Evolutionary conservation across 2,797 vertebrate species (phyloP).

Genomic region (Bradypodion ventrale): DNA sequence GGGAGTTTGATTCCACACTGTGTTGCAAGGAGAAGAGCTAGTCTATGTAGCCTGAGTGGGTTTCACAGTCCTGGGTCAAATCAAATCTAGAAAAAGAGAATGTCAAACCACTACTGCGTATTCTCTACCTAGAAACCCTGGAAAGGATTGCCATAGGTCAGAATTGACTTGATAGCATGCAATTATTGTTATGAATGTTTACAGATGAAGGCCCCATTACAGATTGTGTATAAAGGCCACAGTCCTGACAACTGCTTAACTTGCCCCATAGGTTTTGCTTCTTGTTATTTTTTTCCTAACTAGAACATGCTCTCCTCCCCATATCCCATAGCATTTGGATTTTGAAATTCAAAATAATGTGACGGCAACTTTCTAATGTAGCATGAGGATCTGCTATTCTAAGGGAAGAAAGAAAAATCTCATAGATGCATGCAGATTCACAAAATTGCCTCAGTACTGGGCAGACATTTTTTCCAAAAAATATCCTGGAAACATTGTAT

Average conservation of each 20-base stretch:
- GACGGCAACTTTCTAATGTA: neutral
- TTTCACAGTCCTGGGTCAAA: too few species aligned
- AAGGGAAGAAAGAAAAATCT: neutral
- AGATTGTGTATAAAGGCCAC: neutral
- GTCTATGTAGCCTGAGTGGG: too few species aligned
- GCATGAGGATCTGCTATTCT: neutral
- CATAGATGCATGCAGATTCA: neutral
- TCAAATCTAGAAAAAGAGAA: too few species aligned
- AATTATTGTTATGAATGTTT: too few species aligned
- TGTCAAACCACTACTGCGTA: too few species aligned
- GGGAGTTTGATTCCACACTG: too few species aligned
- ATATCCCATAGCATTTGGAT: neutral
- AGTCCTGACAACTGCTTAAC: neutral
- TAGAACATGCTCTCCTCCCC: neutral
- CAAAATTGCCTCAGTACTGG: neutral
- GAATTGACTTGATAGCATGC: too few species aligned
- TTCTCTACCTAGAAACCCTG: too few species aligned
- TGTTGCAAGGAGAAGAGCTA: too few species aligned
- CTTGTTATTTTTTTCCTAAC: neutral
- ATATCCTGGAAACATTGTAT: too few species aligned
- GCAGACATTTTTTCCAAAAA: neutral
- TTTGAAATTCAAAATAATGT: neutral
- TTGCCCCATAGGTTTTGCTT: neutral
- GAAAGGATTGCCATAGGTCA: too few species aligned
- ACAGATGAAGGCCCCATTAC: neutral